Percentiles rank a stretch among this genome's conserved stretches.
These are phyloP conservation scores for Nilaparvata lugens DNA, from an alignment of 1,140 invertebrate species.

Conservation along the genomic window DNA sequence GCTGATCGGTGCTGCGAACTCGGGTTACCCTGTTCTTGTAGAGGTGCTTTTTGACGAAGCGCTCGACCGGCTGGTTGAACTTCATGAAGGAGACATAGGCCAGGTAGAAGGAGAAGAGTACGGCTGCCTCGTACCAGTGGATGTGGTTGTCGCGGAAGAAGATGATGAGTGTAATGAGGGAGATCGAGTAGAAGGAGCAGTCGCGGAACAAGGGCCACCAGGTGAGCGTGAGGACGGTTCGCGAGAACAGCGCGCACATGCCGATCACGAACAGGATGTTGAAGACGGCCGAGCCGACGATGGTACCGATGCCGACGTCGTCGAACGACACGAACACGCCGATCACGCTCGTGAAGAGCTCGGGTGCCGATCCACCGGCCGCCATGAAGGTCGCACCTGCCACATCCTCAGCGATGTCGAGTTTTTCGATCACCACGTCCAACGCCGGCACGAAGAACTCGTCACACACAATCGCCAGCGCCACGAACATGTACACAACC, in stretches of 20 bases:
- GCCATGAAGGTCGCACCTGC: constrained; percentile 92
- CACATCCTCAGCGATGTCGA: constrained; percentile 83
- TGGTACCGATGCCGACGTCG: constrained; percentile 88
- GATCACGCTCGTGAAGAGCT: constrained; percentile 86
- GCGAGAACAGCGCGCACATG: constrained; percentile 87
- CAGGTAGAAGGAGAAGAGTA: constrained; percentile 76
- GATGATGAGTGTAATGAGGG: constrained; percentile 80
- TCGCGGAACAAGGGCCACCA: constrained; percentile 95
- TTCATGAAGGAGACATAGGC: constrained; percentile 87
- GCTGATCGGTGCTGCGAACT: constrained; percentile 86
- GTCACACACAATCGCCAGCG: constrained; percentile 84
- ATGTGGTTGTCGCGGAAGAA: constrained; percentile 89
- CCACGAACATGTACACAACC: constrained; percentile 93
- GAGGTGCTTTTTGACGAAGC: constrained; percentile 73
- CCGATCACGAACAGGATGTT: constrained; percentile 93
- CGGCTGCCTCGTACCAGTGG: constrained; percentile 83
- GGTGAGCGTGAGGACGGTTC: constrained; percentile 73
- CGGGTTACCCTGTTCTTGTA: constrained; percentile 88
- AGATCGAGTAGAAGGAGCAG: constrained; percentile 90
- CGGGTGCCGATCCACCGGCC: constrained; percentile 80
- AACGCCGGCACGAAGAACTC: constrained; percentile 90
- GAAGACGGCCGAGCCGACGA: constrained; percentile 89
- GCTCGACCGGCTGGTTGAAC: constrained; percentile 77
- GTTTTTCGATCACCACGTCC: constrained; percentile 89
- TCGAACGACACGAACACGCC: constrained; percentile 92